Evolutionary conservation across 2,888 invertebrate genomes (phyloP).

Genomic region (Andrena camellia): DNA sequence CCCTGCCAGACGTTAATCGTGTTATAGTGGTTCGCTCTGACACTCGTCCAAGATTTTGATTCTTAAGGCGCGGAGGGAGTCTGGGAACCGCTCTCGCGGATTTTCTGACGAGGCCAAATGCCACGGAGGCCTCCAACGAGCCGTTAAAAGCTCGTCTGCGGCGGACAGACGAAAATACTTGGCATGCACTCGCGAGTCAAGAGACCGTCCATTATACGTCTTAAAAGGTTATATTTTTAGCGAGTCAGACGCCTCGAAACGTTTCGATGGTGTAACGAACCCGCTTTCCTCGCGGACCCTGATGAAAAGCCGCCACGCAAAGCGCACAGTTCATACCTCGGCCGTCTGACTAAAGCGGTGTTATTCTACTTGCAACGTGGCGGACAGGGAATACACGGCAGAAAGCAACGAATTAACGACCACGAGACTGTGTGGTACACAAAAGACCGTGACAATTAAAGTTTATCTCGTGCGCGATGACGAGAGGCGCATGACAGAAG

Average conservation of each 20-base stretch:
- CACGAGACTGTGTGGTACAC: not conserved
- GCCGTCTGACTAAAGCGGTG: constrained; percentile 17
- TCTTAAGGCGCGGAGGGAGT: not conserved
- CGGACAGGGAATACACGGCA: no score
- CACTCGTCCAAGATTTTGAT: not conserved
- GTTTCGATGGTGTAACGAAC: constrained; percentile 54
- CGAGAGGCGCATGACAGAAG: not conserved
- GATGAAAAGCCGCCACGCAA: not conserved
- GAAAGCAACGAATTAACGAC: not conserved
- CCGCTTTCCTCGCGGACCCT: constrained; percentile 12
- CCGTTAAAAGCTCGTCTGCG: constrained; percentile 56
- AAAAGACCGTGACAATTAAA: constrained; percentile 9
- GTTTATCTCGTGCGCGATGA: not conserved
- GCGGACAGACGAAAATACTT: constrained; percentile 64
- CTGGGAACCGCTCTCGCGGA: not conserved
- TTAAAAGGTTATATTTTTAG: constrained; percentile 65
- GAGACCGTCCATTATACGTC: constrained; percentile 52
- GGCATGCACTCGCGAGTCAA: constrained; percentile 45
- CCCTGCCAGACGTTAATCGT: no score
- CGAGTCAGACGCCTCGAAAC: constrained; percentile 40
- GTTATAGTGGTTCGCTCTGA: not conserved
- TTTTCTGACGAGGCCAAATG: constrained; percentile 15
- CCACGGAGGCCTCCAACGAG: constrained; percentile 47
- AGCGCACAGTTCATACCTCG: not conserved
- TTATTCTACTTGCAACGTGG: constrained; percentile 2